Evolutionary conservation across 2,797 vertebrate species (phyloP), one percentile per base, ranked within the genome.

Genomic region (Enteromius viviparus): DNA sequence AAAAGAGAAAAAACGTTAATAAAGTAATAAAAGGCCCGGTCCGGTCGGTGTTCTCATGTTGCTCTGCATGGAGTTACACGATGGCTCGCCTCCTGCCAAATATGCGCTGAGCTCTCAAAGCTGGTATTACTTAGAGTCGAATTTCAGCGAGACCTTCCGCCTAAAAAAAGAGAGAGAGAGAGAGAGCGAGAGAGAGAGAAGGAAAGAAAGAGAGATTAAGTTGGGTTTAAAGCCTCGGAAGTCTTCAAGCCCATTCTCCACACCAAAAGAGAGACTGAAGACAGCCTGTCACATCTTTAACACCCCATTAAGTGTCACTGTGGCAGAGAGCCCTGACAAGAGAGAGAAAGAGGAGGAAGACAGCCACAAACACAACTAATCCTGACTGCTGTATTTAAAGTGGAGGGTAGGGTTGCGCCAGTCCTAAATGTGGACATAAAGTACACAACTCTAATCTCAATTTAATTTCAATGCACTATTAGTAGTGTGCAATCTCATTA

Each of bases 61-160:
- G 87, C 70, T 37, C 40, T 65, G 49, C 82, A 62, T 58, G 72
- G 76, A 85, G 70, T 65, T 42, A 78, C 70, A 49, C 40, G 26
- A 76, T 53, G 69, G 64, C 76, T 82, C n/a, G n/a, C 4, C 84
- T 85, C 53, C 45, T 89, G 88, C 88, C 86, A 87, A 89, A 84
- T 83, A 88, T 86, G 84, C 78, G 83, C 80, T 72, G 71, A 84
- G 75, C 55, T 79, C 85, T 83, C 66, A 32, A 86, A 87, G 87
- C 85, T 89, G 89, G 86, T 89, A 85, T 85, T 85, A 84, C 85
- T 88, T 86, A 89, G 89, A 85, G 84, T 89, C 87, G 29, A 79
- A 86, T 89, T 89, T 88, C 88, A 88, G 21, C 71, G 40, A 85
- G 40, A 84, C 81, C 84, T 85, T 85, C 65, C 62, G 26, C 60